A percentile compares a stretch with the other conserved stretches of the same genome.
Conservation (phyloP, 1,140 invertebrate genomes). For the Diploscapter pachys region DNA sequence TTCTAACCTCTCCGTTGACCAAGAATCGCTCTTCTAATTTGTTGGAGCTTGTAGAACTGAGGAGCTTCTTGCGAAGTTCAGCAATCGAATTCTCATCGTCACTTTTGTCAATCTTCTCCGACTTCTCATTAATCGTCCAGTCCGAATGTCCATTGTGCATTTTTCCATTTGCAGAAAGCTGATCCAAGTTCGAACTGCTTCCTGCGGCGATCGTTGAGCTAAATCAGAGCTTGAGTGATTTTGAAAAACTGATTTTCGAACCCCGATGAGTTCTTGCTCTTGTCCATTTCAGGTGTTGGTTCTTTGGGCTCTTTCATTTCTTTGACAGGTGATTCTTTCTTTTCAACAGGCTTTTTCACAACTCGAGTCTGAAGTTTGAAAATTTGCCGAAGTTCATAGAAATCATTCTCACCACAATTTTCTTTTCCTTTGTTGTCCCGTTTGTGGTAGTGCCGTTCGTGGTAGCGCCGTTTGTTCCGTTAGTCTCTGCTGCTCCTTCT, state of each 20-base stretch:
- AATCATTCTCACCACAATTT: constrained; percentile 7
- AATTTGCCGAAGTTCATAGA: background rate
- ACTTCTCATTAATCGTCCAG: too few relatives aligned
- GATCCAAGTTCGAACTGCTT: too few relatives aligned
- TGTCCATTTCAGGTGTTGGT: background rate
- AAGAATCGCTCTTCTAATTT: constrained; percentile 19
- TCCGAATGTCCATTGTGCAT: constrained; percentile 15
- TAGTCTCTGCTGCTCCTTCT: constrained; percentile 14
- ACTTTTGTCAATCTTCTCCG: constrained; percentile 21
- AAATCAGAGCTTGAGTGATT: constrained; percentile 7
- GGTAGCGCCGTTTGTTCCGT: constrained; percentile 4
- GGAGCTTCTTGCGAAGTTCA: too few relatives aligned
- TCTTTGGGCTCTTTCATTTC: constrained; percentile 15
- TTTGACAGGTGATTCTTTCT: constrained; percentile 16
- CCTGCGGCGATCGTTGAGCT: background rate
- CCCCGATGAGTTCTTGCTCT: too few relatives aligned
- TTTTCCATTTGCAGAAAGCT: constrained; percentile 1
- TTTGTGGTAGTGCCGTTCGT: background rate
- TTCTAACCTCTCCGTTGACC: constrained; percentile 27
- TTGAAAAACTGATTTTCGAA: too few relatives aligned
- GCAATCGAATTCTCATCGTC: background rate
- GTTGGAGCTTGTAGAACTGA: too few relatives aligned
- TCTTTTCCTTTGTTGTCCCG: constrained; percentile 6
- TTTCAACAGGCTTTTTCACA: constrained; percentile 9
- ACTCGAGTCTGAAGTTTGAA: constrained; percentile 14